Percentiles rank a stretch among this genome's conserved stretches.
Evolutionary conservation across 2,113 vertebrate genomes (phyloP).

Genomic region (Crotalus tigris): DNA sequence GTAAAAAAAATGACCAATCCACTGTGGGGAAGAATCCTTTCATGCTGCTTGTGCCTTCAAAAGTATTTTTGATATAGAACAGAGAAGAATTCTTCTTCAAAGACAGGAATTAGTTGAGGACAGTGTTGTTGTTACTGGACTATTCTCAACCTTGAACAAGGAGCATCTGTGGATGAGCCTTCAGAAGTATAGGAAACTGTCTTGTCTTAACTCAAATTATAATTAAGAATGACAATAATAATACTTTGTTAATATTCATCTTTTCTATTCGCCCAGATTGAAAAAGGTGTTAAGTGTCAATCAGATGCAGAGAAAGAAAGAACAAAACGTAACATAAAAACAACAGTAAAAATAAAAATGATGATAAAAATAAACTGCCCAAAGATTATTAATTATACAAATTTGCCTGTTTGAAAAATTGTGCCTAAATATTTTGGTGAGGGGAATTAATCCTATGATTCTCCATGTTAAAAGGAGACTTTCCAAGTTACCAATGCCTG

Average conservation of each 20-base stretch:
- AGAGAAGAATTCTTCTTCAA: not conserved
- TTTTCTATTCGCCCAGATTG: not conserved
- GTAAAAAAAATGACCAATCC: not conserved
- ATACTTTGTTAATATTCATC: not conserved
- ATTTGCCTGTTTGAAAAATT: not conserved
- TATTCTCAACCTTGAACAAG: not conserved
- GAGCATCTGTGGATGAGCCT: not conserved
- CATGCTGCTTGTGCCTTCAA: not conserved
- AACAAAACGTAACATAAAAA: not conserved
- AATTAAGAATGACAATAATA: not conserved
- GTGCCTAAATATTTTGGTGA: not conserved
- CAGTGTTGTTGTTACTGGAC: not conserved
- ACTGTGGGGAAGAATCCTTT: not conserved
- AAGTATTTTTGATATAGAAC: not conserved
- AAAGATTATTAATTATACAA: not conserved
- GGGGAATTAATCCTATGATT: not conserved
- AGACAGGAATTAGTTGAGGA: not conserved
- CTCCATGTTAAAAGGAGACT: constrained; percentile 6
- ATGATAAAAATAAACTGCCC: not conserved
- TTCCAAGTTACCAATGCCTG: not conserved
- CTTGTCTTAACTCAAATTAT: not conserved
- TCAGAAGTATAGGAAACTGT: not conserved
- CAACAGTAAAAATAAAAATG: not conserved
- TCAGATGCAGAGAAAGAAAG: not conserved
- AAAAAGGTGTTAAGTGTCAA: not conserved